Evolutionary conservation across 2,888 invertebrate species (phyloP).

Genomic region (Meiosimyza decipiens): DNA sequence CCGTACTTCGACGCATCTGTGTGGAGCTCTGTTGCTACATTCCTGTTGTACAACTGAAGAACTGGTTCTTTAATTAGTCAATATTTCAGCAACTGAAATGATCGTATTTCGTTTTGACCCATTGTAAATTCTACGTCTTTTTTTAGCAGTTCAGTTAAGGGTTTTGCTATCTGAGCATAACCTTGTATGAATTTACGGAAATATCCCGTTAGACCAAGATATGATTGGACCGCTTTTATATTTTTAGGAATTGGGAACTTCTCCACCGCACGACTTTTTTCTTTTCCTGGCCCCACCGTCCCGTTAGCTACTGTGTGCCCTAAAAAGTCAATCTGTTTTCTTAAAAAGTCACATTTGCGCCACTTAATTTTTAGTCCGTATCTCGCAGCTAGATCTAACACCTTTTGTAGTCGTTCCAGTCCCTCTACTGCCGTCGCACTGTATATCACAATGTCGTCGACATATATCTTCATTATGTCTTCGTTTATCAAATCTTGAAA

Average conservation of each 20-base stretch:
- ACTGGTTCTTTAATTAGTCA: constrained; percentile 4
- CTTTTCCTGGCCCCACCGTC: constrained; percentile 27
- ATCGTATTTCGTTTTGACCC: neutral
- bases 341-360: constrained; percentile 39
- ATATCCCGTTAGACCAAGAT: constrained; percentile 35
- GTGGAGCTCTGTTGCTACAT: constrained; percentile 19
- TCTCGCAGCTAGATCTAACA: constrained; percentile 21
- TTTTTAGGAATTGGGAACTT: constrained; percentile 27
- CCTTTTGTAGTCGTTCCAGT: constrained; percentile 23
- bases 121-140: constrained; percentile 19
- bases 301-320: constrained; percentile 33
- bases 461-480: constrained; percentile 38
- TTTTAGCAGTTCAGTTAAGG: constrained; percentile 11
- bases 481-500: constrained; percentile 37
- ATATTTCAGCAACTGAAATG: constrained; percentile 11
- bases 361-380: constrained; percentile 25
- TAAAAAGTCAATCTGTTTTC: constrained; percentile 35
- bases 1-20: constrained; percentile 27
- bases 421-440: constrained; percentile 36
- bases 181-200: constrained; percentile 35
- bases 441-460: constrained; percentile 43
- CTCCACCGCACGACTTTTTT: constrained; percentile 31
- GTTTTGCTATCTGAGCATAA: constrained; percentile 15
- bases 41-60: constrained; percentile 5
- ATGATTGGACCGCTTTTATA: constrained; percentile 36